phyloP scores from a whole-genome alignment of 1,140 invertebrate genomes.

The Drosophila mayri region DNA sequence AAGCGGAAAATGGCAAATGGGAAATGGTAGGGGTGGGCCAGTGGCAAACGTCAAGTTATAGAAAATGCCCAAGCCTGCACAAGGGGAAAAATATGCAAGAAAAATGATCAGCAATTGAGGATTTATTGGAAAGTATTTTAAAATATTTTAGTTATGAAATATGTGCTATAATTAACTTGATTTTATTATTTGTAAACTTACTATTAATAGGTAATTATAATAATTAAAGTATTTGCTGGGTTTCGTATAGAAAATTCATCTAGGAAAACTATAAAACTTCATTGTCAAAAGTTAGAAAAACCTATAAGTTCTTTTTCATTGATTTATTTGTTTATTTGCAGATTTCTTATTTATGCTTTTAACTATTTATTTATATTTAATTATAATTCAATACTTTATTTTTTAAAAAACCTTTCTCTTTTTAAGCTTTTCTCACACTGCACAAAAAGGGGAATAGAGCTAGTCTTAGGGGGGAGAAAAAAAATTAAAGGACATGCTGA shows the following conservation, averaged over 20 bases:
- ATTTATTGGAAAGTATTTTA: not conserved
- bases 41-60: constrained; percentile 57
- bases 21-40: constrained; percentile 16
- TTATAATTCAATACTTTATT: not conserved
- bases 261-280: too few relatives aligned
- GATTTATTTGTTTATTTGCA: too few relatives aligned
- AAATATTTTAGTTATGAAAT: not conserved
- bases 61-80: constrained; percentile 57
- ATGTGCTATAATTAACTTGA: not conserved
- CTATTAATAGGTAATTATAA: too few relatives aligned
- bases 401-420: too few relatives aligned
- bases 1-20: constrained; percentile 37
- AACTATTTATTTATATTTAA: too few relatives aligned
- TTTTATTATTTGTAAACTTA: too few relatives aligned
- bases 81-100: constrained; percentile 1
- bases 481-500: constrained; percentile 74
- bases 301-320: too few relatives aligned
- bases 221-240: too few relatives aligned
- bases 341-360: not conserved
- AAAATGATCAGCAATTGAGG: not conserved
- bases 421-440: not conserved
- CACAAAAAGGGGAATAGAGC: constrained; percentile 28
- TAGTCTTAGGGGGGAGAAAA: constrained; percentile 40
- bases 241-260: too few relatives aligned
- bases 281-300: too few relatives aligned